These are phyloP conservation scores for Pardosa pseudoannulata DNA, from an alignment of 2,888 invertebrate genomes.

Conservation along the genomic window DNA sequence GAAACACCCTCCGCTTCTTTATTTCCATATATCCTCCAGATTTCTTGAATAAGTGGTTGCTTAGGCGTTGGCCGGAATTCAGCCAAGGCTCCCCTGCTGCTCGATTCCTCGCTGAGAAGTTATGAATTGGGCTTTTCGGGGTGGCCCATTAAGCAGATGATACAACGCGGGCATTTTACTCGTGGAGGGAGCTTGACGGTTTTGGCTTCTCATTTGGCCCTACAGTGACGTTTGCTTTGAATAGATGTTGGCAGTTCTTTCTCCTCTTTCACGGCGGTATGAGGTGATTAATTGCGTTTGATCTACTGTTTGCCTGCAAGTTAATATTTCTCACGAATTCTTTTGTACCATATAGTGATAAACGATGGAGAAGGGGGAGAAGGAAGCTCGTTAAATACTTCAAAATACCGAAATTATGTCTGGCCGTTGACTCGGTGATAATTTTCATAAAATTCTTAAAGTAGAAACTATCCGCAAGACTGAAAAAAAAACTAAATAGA, in stretches of 20 bases:
- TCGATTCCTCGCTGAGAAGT: neutral
- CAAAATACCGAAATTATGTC: too few relatives aligned
- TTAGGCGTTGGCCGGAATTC: neutral
- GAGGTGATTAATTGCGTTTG: neutral
- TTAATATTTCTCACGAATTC: too few relatives aligned
- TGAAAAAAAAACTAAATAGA: too few relatives aligned
- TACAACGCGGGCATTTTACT: neutral
- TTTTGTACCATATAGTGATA: too few relatives aligned
- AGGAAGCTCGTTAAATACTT: too few relatives aligned
- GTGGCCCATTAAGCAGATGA: neutral
- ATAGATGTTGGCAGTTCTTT: neutral
- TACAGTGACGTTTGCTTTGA: neutral
- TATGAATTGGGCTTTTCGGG: neutral
- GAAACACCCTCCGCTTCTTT: neutral
- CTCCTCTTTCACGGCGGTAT: neutral
- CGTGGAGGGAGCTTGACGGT: neutral
- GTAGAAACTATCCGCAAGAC: too few relatives aligned
- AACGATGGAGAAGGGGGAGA: too few relatives aligned
- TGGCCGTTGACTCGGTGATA: too few relatives aligned
- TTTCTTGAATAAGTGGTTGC: neutral
- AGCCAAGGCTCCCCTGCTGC: neutral
- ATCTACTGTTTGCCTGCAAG: neutral
- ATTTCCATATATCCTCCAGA: neutral
- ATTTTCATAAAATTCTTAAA: too few relatives aligned
- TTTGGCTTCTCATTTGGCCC: neutral